Evolutionary conservation across 2,888 invertebrate genomes (phyloP).

Genomic region (Melieria omissa): DNA sequence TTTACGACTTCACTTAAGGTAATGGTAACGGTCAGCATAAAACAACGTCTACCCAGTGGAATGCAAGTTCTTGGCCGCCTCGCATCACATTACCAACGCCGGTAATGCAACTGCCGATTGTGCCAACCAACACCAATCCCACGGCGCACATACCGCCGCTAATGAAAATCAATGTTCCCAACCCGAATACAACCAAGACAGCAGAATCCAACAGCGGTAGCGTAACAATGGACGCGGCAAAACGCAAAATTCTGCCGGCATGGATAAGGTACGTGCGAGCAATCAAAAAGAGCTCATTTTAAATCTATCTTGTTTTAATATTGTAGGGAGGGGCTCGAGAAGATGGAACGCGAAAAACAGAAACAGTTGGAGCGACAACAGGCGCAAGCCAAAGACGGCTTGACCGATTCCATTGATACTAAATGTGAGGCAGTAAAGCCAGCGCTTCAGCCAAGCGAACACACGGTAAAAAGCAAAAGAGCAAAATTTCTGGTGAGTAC

Average conservation of each 20-base stretch:
- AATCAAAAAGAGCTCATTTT: neutral
- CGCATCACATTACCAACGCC: conserved; percentile 44
- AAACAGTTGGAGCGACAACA: conserved; percentile 83
- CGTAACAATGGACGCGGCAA: conserved; percentile 77
- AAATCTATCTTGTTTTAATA: neutral
- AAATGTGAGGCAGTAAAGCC: conserved; percentile 18
- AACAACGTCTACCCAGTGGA: conserved; percentile 39
- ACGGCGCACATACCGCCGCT: conserved; percentile 61
- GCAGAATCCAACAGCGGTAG: conserved; percentile 11
- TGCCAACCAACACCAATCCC: conserved; percentile 40
- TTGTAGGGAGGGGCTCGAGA: conserved; percentile 82
- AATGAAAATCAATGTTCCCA: conserved; percentile 56
- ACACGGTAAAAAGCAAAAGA: conserved; percentile 41
- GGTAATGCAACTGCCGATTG: conserved; percentile 17
- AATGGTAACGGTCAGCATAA: conserved; percentile 2
- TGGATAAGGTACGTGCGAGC: conserved; percentile 86
- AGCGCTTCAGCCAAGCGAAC: conserved; percentile 52
- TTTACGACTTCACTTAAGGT: conserved; percentile 3
- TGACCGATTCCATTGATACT: neutral
- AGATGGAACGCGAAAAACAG: conserved; percentile 95
- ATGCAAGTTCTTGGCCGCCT: conserved; percentile 41
- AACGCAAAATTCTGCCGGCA: conserved; percentile 90
- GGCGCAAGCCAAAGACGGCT: conserved; percentile 19
- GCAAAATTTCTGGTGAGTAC: conserved; percentile 40
- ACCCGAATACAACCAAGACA: conserved; percentile 54